Evolutionary conservation across 1,140 invertebrate species (phyloP).

Genomic region (Drosophila repletoides): DNA sequence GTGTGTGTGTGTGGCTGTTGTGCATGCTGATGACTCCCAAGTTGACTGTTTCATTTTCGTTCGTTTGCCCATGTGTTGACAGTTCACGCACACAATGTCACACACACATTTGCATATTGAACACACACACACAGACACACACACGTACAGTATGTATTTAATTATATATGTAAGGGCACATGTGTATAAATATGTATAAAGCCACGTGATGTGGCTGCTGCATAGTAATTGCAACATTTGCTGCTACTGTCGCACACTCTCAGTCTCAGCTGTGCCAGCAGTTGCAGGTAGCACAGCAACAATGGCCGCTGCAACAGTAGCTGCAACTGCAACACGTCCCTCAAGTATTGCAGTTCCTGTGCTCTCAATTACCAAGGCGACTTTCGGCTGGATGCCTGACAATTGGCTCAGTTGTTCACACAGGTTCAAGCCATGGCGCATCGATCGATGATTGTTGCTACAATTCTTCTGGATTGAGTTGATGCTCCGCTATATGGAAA

Average conservation of each 20-base stretch:
- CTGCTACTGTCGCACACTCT: constrained; percentile 48
- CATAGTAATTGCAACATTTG: constrained; percentile 78
- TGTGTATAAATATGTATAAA: constrained; percentile 47
- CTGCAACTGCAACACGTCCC: constrained; percentile 46
- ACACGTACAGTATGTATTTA: no score
- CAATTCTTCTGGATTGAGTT: no score
- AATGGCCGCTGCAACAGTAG: constrained; percentile 25
- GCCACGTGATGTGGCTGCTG: constrained; percentile 40
- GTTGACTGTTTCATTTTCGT: constrained; percentile 75
- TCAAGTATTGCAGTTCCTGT: constrained; percentile 49
- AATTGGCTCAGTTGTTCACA: constrained; percentile 29
- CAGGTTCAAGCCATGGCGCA: not conserved
- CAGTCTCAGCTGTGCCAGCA: constrained; percentile 57
- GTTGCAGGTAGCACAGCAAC: constrained; percentile 35
- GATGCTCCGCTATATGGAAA: not conserved
- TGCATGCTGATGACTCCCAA: constrained; percentile 66
- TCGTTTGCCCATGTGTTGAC: constrained; percentile 69
- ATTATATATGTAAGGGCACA: no score
- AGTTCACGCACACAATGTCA: constrained; percentile 46
- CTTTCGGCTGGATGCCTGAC: constrained; percentile 28
- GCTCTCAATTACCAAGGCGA: constrained; percentile 42
- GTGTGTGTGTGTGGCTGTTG: constrained; percentile 24
- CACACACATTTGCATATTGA: constrained; percentile 49
- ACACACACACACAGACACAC: constrained; percentile 18
- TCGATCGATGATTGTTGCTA: constrained; percentile 15